Evolutionary conservation across 2,888 invertebrate species (phyloP), one percentile per base, ranked within the genome.

Genomic region (Pheosia tremula): DNA sequence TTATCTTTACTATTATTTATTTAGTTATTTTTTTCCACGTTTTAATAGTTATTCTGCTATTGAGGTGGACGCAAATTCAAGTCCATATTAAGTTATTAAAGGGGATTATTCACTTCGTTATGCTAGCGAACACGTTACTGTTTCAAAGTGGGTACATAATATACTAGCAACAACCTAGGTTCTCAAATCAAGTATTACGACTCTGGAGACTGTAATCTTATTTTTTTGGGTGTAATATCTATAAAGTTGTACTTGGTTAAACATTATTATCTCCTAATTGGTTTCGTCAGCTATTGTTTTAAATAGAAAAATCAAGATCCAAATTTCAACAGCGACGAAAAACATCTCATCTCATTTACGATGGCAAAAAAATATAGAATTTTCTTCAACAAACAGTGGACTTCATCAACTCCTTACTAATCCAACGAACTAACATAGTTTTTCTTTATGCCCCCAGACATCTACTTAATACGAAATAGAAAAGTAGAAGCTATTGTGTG

Each of bases 401-500:
- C n/a, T 50, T 50, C 50, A 50, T 50, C 50, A 50, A 24, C 24
- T 50, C n/a, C 47, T 47, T n/a, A 7, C 50, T 24, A 50, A 50
- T 50, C 13, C 24, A 50, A 10, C 50, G 36, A 13, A 52, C 52
- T 53, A 37, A 53, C 53, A 37, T 10, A 53, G 53, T 53, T 53
- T 37, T 37, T 53, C 37, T 36, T 10, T 7, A 37, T 37, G 5
- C 53, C 37, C 13, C 6, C 39, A 39, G 39, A 11, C 5, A 11
- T 53, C 11, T 8, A 53, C 53, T 37, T 55, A 53, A 43, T 39
- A 64, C 61, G 58, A 45, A 66, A 52, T 56, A 41, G 63, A 52
- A 66, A 72, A 63, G 52, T 60, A 43, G 63, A 58, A 66, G 64
- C 66, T 62, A 68, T 71, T 68, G 68, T 71, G 63, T 65, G 64